Evolutionary conservation across 2,797 vertebrate species (phyloP), one percentile per base, ranked within the genome.

Genomic region (Bucorvus abyssinicus): DNA sequence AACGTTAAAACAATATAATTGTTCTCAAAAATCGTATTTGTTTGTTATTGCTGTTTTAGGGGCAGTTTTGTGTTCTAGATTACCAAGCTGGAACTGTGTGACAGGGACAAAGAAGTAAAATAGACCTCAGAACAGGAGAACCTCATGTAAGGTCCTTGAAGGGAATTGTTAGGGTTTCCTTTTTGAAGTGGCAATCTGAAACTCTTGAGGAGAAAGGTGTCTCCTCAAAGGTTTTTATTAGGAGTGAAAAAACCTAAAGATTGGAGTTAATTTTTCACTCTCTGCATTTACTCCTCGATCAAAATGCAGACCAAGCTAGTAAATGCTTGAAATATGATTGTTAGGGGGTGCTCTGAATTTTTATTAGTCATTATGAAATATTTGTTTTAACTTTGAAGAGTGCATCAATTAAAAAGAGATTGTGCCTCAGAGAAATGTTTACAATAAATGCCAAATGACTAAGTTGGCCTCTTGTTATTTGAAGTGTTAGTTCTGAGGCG

Each of bases 351-450:
- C 30, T 86, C 55, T 95, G 64, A 78, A 56, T 90, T 91, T 95
- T 96, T 94, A 94, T 80, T 91, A 65, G 70, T 45, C 40, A 67
- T 92, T 93, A 49, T 70, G 83, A 91, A 94, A 86, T 94, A 94
- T 47, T 95, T 96, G 73, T 70, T 93, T 89, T 89, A 93, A 76
- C 84, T 92, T 92, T 76, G 82, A 92, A 88, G 84, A 86, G 65
- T 69, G 18, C 59, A 76, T 94, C 84, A 94, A 56, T 93, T 96
- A 93, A 91, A 88, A 85, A 84, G 53, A 73, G 53, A 67, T 32
- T 38, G 61, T 84, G n/a, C 44, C 85, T 92, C 34, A 44, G 84
- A 91, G 38, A 87, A 83, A 69, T 36, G 30, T 57, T 95, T 91
- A 49, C 44, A 93, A 78, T 92, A 93, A 93, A 91, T 83, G 79